A percentile compares a stretch with the other conserved stretches of the same genome.
phyloP scores from a whole-genome alignment of 1,140 invertebrate genomes.

The Eriocheir sinensis region DNA sequence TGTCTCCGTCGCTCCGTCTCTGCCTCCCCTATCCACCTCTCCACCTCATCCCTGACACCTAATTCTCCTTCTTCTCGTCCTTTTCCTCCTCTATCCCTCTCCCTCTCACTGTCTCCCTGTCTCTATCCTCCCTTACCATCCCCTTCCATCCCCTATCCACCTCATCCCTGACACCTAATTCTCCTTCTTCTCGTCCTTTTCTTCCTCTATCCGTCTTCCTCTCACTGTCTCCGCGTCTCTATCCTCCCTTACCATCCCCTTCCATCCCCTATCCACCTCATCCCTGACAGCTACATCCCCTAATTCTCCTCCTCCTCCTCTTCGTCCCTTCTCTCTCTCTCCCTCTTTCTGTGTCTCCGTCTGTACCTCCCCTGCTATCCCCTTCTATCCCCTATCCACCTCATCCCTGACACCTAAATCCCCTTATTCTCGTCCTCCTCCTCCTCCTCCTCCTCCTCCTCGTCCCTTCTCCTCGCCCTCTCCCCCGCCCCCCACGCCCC shows the following conservation, averaged over 20 bases:
- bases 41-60: not conserved
- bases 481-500: not conserved
- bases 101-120: not conserved
- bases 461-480: not conserved
- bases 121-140: not conserved
- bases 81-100: not conserved
- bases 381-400: not conserved
- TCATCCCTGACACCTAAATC: not conserved
- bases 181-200: not conserved
- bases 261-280: not conserved
- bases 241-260: not conserved
- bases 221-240: not conserved
- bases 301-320: not conserved
- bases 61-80: not conserved
- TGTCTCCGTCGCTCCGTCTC: constrained; percentile 45
- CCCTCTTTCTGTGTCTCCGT: not conserved
- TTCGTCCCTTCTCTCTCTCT: not conserved
- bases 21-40: not conserved
- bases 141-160: not conserved
- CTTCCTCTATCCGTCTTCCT: not conserved
- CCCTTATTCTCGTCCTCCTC: not conserved
- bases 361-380: not conserved
- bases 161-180: not conserved
- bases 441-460: not conserved
- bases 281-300: not conserved